Evolutionary conservation across 1,140 invertebrate genomes (phyloP).

Genomic region (Berghia stephanieae): DNA sequence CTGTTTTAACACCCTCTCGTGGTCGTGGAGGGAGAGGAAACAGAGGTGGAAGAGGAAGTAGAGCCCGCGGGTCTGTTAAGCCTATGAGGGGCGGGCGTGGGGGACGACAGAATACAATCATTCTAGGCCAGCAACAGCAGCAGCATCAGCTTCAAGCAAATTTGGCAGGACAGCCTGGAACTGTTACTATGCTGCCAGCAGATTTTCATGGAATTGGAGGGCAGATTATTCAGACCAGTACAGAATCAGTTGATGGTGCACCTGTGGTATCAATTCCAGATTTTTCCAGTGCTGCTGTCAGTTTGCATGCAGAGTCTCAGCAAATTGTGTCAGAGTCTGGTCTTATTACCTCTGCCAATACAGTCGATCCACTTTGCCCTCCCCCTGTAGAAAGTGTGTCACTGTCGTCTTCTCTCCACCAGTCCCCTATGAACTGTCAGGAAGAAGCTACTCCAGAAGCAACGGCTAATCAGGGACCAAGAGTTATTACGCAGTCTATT

Average conservation of each 20-base stretch:
- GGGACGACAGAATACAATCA: too few relatives aligned
- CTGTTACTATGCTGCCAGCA: slow-evolving; percentile 9
- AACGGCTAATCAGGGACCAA: background rate
- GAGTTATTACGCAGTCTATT: slow-evolving; percentile 27
- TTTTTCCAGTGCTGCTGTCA: too few relatives aligned
- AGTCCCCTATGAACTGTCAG: background rate
- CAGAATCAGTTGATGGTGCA: slow-evolving; percentile 25
- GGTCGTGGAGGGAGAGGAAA: background rate
- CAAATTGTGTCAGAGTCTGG: background rate
- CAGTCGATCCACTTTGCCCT: too few relatives aligned
- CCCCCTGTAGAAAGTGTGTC: background rate
- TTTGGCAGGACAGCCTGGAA: too few relatives aligned
- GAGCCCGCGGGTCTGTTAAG: too few relatives aligned
- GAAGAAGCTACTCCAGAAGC: background rate
- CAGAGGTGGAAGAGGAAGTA: background rate
- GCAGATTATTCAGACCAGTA: slow-evolving; percentile 17
- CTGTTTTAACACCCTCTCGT: too few relatives aligned
- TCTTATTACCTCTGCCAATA: background rate
- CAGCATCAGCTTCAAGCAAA: too few relatives aligned
- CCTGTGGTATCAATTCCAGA: slow-evolving; percentile 29
- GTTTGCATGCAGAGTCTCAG: too few relatives aligned
- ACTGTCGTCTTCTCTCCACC: background rate
- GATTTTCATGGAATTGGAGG: slow-evolving; percentile 23
- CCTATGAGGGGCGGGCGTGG: too few relatives aligned
- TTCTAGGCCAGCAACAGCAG: too few relatives aligned